These are phyloP conservation scores for Drosophila prostipennis DNA, from an alignment of 2,888 invertebrate species.

Conservation along the genomic window DNA sequence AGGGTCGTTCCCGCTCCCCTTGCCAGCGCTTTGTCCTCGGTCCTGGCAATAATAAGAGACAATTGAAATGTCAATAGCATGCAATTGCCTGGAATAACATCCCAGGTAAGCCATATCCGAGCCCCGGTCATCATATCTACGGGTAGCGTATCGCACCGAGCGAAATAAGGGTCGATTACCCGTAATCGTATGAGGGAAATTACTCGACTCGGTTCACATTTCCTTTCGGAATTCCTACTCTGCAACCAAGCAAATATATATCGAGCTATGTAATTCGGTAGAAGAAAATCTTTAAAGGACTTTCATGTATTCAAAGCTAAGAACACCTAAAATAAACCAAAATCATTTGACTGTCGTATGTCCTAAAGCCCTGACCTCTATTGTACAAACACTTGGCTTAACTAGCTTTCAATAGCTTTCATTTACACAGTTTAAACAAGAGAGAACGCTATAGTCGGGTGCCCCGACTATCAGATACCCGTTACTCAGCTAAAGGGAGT, in stretches of 20 bases:
- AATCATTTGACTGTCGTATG: no score
- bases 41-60: slow-evolving; percentile 65
- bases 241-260: background rate
- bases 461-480: no score
- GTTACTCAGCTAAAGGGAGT: no score
- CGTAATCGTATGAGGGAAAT: slow-evolving; percentile 24
- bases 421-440: no score
- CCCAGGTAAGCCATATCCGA: slow-evolving; percentile 31
- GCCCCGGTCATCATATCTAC: slow-evolving; percentile 18
- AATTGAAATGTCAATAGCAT: slow-evolving; percentile 78
- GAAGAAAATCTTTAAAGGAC: no score
- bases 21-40: slow-evolving; percentile 18
- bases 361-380: no score
- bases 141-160: slow-evolving; percentile 2
- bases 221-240: background rate
- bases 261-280: background rate
- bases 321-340: no score
- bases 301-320: no score
- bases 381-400: no score
- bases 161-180: slow-evolving; percentile 19
- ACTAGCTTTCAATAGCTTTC: no score
- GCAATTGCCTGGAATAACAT: slow-evolving; percentile 62
- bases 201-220: slow-evolving; percentile 7
- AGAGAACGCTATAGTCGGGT: no score
- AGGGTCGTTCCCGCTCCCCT: slow-evolving; percentile 17